Percentiles rank a stretch among this genome's conserved stretches.
Evolutionary conservation across 2,888 invertebrate genomes (phyloP).

Genomic region (Cephonodes hylas): DNA sequence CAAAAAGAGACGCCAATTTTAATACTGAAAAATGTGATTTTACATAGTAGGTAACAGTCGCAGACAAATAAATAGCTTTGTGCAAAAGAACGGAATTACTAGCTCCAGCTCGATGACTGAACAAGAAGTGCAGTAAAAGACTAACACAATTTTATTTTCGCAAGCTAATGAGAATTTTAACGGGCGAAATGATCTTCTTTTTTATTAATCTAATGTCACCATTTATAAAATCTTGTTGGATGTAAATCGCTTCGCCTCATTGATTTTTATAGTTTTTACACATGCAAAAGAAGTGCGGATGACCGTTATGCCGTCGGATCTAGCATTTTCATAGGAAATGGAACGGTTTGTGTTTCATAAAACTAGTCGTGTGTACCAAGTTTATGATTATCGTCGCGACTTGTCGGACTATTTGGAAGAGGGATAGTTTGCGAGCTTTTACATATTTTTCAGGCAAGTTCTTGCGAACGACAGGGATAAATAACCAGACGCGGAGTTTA

Average conservation of each 20-base stretch:
- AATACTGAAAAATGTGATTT: too few species aligned
- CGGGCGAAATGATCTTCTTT: background rate
- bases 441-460: background rate
- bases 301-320: background rate
- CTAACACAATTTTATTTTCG: background rate
- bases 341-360: conserved; percentile 45
- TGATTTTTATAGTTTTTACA: conserved; percentile 2
- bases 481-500: background rate
- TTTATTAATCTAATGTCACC: background rate
- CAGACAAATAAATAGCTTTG: too few species aligned
- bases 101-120: background rate
- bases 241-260: background rate
- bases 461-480: background rate
- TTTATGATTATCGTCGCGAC: conserved; percentile 49
- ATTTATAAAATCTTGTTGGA: conserved; percentile 7
- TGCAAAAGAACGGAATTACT: background rate
- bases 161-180: background rate
- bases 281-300: background rate
- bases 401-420: conserved; percentile 41
- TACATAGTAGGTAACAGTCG: too few species aligned
- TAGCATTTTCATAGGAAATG: conserved; percentile 36
- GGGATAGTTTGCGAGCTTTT: conserved; percentile 26
- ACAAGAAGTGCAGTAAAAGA: background rate
- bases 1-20: too few species aligned
- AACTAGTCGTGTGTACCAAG: conserved; percentile 50